Evolutionary conservation across 2,797 vertebrate species (phyloP), one percentile per base, ranked within the genome.

Genomic region (Spinibarbus caldwelli): DNA sequence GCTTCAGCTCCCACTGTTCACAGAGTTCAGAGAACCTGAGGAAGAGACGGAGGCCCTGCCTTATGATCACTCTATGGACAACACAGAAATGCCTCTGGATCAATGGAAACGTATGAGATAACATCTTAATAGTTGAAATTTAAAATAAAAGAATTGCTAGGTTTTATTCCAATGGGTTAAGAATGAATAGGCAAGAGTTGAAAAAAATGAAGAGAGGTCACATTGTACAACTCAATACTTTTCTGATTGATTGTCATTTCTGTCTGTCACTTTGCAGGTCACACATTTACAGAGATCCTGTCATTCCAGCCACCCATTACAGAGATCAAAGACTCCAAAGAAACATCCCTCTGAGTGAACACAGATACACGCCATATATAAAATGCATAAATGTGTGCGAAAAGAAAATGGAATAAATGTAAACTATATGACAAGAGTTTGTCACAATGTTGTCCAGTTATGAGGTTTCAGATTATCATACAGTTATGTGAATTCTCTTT

Each of bases 231-330:
- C 21, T 11, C 1, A 4, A 14, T 79, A 17, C 26, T 45, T 57
- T 59, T 21, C n/a, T 57, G 17, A 85, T 34, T 59, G 19, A 57
- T 3, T 59, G 29, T 52, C 4, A 23, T 71, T 12, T 82, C n/a
- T 59, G 12, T 89, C 68, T 86, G 9, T 86, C 47, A 64, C 43
- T 84, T 79, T 83, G 38, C 91, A 99, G 98, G 97, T 92, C 96
- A 97, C 94, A 97, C 97, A 0, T 99, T 98, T 84, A 98, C 97
- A 94, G 98, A 99, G 92, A 96, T 99, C 89, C 59, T 97, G 89
- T 95, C 95, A 88, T 99, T 99, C 93, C 96, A 96, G 89, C 96
- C 96, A 10, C 90, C 94, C 1, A 54, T 91, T 52, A 82, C 85
- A 34, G 94, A 95, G 66, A 89, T 85, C 64, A 80, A 49, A 85